Evolutionary conservation across 2,888 invertebrate genomes (phyloP).

Genomic region (Drosophila ustulata): DNA sequence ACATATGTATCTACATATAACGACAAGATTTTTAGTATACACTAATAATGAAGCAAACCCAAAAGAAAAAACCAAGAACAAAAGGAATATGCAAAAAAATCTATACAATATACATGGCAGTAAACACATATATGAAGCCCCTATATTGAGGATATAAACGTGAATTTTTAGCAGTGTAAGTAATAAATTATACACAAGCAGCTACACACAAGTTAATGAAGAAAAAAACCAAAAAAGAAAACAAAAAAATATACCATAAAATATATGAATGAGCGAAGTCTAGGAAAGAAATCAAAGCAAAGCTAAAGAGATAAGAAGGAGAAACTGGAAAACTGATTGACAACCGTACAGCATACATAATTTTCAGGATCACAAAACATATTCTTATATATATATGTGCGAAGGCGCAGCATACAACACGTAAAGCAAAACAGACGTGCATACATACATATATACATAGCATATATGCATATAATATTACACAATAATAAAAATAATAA

Average conservation of each 20-base stretch:
- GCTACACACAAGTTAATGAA: slow-evolving; percentile 45
- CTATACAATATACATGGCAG: slow-evolving; percentile 56
- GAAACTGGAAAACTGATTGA: slow-evolving; percentile 38
- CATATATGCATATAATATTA: slow-evolving; percentile 34
- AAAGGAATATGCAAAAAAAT: slow-evolving; percentile 20
- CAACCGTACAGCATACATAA: slow-evolving; percentile 48
- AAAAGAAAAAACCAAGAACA: slow-evolving; percentile 7
- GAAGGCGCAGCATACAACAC: slow-evolving; percentile 38
- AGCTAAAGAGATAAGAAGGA: background rate
- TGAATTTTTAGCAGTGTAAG: slow-evolving; percentile 78
- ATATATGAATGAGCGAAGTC: slow-evolving; percentile 6
- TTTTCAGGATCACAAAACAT: slow-evolving; percentile 62
- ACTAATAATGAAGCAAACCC: slow-evolving; percentile 30
- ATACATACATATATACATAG: slow-evolving; percentile 29
- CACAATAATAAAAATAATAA: slow-evolving; percentile 22
- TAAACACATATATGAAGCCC: slow-evolving; percentile 60
- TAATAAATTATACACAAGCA: slow-evolving; percentile 68
- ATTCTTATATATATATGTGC: slow-evolving; percentile 42
- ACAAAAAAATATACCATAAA: slow-evolving; percentile 8
- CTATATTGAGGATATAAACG: slow-evolving; percentile 78
- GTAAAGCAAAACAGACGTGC: slow-evolving; percentile 21
- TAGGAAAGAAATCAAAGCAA: slow-evolving; percentile 16
- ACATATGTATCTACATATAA: slow-evolving; percentile 20
- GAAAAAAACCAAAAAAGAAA: slow-evolving; percentile 6
- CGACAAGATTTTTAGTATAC: slow-evolving; percentile 50